Conservation (phyloP, 2,888 invertebrate species). For the Eupeodes latifasciatus region DNA sequence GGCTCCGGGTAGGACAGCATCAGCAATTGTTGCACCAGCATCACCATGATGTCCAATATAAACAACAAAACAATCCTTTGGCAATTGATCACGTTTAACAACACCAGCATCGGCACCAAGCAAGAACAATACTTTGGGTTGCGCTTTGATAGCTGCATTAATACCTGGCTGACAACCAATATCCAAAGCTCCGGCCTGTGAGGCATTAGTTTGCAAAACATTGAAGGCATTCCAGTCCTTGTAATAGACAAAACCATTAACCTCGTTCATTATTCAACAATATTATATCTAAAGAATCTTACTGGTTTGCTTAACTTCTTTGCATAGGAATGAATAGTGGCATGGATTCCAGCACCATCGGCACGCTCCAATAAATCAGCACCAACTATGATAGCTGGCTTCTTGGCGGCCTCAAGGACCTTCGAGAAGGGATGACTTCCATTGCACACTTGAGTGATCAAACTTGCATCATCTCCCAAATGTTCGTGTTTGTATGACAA, state of each 20-base stretch:
- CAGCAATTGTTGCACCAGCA: slow-evolving; percentile 95
- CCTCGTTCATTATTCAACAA: too few species aligned
- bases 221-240: slow-evolving; percentile 93
- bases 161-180: slow-evolving; percentile 94
- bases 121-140: slow-evolving; percentile 93
- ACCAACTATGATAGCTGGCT: slow-evolving; percentile 97
- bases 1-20: slow-evolving; percentile 96
- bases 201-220: slow-evolving; percentile 96
- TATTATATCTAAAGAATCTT: slow-evolving; percentile 27
- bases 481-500: slow-evolving; percentile 96
- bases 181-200: slow-evolving; percentile 97
- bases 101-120: slow-evolving; percentile 97
- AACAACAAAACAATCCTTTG: slow-evolving; percentile 92
- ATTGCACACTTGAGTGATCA: slow-evolving; percentile 90
- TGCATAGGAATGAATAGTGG: slow-evolving; percentile 90
- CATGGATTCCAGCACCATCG: slow-evolving; percentile 91
- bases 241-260: slow-evolving; percentile 22
- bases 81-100: slow-evolving; percentile 90
- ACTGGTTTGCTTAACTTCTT: slow-evolving; percentile 86
- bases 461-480: slow-evolving; percentile 91
- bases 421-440: slow-evolving; percentile 89
- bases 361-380: slow-evolving; percentile 91
- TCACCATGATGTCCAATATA: slow-evolving; percentile 99
- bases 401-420: slow-evolving; percentile 90
- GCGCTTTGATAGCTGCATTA: slow-evolving; percentile 86